phyloP scores from a whole-genome alignment of 2,797 vertebrate genomes.

The Meda fulgida region DNA sequence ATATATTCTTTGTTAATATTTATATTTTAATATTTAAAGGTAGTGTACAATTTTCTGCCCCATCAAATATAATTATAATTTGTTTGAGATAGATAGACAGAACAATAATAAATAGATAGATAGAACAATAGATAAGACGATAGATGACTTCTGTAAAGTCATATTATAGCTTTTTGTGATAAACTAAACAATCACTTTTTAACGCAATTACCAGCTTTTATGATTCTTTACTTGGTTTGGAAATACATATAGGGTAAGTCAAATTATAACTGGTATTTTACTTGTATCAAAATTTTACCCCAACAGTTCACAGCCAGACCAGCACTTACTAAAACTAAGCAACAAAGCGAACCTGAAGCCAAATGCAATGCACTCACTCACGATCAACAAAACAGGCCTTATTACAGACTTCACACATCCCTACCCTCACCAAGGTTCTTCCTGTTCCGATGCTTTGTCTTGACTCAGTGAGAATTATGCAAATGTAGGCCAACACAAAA shows the following conservation, averaged over 20 bases:
- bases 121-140: no score
- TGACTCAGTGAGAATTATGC: slow-evolving; percentile 37
- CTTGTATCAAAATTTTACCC: no score
- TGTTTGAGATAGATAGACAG: not conserved
- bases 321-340: slow-evolving; percentile 5
- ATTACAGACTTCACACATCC: slow-evolving; percentile 17
- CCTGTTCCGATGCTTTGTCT: slow-evolving; percentile 47
- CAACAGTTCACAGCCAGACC: not conserved
- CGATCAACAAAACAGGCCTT: slow-evolving; percentile 8
- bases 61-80: not conserved
- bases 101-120: no score
- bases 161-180: not conserved
- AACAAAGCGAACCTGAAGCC: not conserved
- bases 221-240: not conserved
- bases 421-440: slow-evolving; percentile 25
- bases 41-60: not conserved
- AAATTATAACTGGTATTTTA: not conserved
- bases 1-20: no score
- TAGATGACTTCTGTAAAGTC: not conserved
- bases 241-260: not conserved
- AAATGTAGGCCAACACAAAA: slow-evolving; percentile 46
- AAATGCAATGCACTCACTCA: not conserved
- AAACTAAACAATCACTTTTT: no score
- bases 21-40: no score
- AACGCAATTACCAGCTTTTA: not conserved